Evolutionary conservation across 2,113 vertebrate species (phyloP).

Genomic region (Mastomys coucha): DNA sequence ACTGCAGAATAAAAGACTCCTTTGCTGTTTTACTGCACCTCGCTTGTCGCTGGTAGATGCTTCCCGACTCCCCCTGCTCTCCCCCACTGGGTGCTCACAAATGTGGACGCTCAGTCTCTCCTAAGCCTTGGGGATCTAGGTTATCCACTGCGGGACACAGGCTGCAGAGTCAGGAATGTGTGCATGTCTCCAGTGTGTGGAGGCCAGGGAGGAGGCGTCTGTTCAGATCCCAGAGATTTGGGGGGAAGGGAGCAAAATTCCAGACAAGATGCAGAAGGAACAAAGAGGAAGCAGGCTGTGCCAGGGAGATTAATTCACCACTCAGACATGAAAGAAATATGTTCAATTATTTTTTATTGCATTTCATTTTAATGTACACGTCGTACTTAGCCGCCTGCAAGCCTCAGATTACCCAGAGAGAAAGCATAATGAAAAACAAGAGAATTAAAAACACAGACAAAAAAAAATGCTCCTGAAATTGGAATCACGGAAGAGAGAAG

Average conservation of each 20-base stretch:
- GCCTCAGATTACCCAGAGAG: conserved; percentile 67
- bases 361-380: conserved; percentile 64
- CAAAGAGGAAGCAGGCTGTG: conserved; percentile 22
- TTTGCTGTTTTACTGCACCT: not conserved
- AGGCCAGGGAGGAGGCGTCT: rapidly evolving
- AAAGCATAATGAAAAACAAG: conserved; percentile 58
- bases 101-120: not conserved
- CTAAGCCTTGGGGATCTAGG: not conserved
- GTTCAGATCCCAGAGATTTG: conserved; percentile 25
- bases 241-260: not conserved
- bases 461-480: conserved; percentile 58
- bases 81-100: not conserved
- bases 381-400: conserved; percentile 62
- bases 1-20: not conserved
- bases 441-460: conserved; percentile 64
- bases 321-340: conserved; percentile 72
- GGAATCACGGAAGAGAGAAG: conserved; percentile 52
- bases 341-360: conserved; percentile 80
- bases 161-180: not conserved
- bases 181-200: not conserved
- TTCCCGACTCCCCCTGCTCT: not conserved
- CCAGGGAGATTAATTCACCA: conserved; percentile 46
- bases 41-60: rapidly evolving
- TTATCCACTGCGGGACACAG: rapidly evolving
- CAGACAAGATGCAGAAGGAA: conserved; percentile 55